Evolutionary conservation across 2,888 invertebrate species (phyloP).

Genomic region (Pterostichus madidus): DNA sequence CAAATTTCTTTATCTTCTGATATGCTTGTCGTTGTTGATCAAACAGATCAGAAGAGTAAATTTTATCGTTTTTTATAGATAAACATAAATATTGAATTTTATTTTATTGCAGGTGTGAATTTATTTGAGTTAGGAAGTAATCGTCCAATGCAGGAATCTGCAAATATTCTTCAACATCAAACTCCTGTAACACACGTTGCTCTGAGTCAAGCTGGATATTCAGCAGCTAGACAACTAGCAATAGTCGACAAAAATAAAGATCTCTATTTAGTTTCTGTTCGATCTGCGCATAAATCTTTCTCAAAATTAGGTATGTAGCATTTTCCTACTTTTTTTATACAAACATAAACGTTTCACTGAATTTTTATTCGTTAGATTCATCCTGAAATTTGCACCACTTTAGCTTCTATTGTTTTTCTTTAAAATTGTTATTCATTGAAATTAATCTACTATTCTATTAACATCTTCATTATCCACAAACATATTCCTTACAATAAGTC

Average conservation of each 20-base stretch:
- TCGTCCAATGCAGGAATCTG: slow-evolving; percentile 86
- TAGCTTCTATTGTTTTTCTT: not conserved
- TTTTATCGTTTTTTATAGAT: not conserved
- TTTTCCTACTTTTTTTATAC: too few species aligned
- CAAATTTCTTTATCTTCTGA: slow-evolving; percentile 92
- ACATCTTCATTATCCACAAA: too few species aligned
- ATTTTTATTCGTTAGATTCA: too few species aligned
- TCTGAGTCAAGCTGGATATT: slow-evolving; percentile 90
- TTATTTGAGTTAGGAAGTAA: slow-evolving; percentile 90
- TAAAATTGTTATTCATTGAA: too few species aligned
- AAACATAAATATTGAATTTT: not conserved
- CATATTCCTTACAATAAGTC: not conserved
- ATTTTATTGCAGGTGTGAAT: slow-evolving; percentile 83
- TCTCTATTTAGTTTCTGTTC: slow-evolving; percentile 88
- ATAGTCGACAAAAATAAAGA: slow-evolving; percentile 94
- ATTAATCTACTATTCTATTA: too few species aligned
- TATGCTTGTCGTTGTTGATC: slow-evolving; percentile 91
- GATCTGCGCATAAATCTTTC: slow-evolving; percentile 82
- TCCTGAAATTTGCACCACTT: too few species aligned
- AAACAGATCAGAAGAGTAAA: slow-evolving; percentile 88
- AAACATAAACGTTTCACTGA: too few species aligned
- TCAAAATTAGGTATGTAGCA: slow-evolving; percentile 84
- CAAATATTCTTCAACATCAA: slow-evolving; percentile 87
- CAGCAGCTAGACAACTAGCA: slow-evolving; percentile 90
- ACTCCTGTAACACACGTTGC: slow-evolving; percentile 90